Percentiles rank a stretch among this genome's conserved stretches.
Conservation (phyloP, 2,797 vertebrate species). For the Sebastes wilsoni region DNA sequence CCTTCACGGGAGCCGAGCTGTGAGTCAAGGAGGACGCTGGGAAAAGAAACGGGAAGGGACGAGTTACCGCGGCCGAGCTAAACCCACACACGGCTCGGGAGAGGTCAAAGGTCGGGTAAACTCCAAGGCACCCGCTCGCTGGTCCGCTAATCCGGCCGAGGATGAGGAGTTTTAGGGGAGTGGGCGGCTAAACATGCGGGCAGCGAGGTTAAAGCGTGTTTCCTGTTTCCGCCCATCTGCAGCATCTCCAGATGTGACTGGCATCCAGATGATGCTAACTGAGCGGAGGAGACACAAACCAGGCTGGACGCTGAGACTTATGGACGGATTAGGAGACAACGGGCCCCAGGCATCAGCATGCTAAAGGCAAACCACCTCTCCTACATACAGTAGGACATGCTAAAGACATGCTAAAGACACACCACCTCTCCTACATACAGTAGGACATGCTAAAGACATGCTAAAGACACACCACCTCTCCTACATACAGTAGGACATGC, state of each 20-base stretch:
- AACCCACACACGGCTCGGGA: slow-evolving; percentile 58
- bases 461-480: no score
- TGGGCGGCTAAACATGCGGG: slow-evolving; percentile 47
- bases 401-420: no score
- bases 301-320: neutral
- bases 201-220: slow-evolving; percentile 50
- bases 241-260: slow-evolving; percentile 1
- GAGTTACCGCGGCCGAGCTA: neutral
- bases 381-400: neutral
- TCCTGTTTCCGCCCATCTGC: slow-evolving; percentile 27
- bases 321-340: no score
- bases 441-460: no score
- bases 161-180: slow-evolving; percentile 35
- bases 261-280: neutral
- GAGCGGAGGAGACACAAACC: neutral
- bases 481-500: no score
- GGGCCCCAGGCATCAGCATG: no score
- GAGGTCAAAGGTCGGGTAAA: slow-evolving; percentile 49
- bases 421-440: no score
- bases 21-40: slow-evolving; percentile 47
- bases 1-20: slow-evolving; percentile 28
- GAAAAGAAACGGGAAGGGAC: neutral
- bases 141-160: slow-evolving; percentile 22
- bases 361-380: no score
- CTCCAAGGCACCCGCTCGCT: neutral